Evolutionary conservation across 2,888 invertebrate species (phyloP).

Genomic region (Ptycholaimellus sp.): DNA sequence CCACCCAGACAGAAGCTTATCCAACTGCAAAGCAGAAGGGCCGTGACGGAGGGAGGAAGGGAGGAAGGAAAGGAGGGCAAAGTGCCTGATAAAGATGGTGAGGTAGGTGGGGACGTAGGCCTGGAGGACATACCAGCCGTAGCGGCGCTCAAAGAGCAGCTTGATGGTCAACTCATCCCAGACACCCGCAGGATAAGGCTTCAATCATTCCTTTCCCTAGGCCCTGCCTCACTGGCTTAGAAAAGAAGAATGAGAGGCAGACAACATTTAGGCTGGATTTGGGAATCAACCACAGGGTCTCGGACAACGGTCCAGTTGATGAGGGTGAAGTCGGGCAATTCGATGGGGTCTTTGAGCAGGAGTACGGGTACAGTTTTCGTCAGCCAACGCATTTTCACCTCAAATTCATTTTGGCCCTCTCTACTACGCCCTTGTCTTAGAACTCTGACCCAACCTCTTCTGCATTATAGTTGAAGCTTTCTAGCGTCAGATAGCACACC

Average conservation of each 20-base stretch:
- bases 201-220: background rate
- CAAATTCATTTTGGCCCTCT: no score
- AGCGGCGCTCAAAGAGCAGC: conserved; percentile 19
- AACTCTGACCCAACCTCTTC: background rate
- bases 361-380: conserved; percentile 12
- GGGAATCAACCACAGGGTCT: background rate
- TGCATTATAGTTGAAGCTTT: conserved; percentile 20
- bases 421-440: no score
- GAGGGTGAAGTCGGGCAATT: conserved; percentile 20
- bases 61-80: background rate
- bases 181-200: conserved; percentile 17
- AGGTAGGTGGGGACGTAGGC: conserved; percentile 25
- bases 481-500: conserved; percentile 18
- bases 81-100: conserved; percentile 22
- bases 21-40: conserved; percentile 18
- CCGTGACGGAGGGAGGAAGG: no score
- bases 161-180: conserved; percentile 23
- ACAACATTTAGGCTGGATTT: background rate
- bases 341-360: conserved; percentile 18
- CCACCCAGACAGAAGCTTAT: conserved; percentile 17
- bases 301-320: conserved; percentile 11
- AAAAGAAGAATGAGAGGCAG: background rate
- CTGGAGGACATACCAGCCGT: conserved; percentile 24
- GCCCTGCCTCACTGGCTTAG: background rate
- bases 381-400: conserved; percentile 21